These are phyloP conservation scores for Strigamia transsilvanica DNA, from an alignment of 2,888 invertebrate species.

Conservation along the genomic window DNA sequence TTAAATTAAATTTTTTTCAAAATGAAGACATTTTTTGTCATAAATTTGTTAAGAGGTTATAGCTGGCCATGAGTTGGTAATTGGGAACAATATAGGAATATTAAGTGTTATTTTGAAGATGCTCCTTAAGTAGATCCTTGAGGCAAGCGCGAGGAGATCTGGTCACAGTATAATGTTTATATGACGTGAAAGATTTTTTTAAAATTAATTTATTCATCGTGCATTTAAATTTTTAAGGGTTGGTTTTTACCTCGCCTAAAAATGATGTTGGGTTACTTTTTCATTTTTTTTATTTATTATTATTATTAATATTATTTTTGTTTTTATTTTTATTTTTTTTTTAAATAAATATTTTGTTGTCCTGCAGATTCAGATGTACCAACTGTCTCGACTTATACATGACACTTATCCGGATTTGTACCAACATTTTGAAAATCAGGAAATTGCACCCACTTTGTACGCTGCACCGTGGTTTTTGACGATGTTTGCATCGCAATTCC, in stretches of 20 bases:
- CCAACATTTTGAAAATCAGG: slow-evolving; percentile 79
- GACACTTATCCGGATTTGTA: slow-evolving; percentile 80
- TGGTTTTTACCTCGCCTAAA: not conserved
- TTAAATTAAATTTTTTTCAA: not conserved
- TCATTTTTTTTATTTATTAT: not conserved
- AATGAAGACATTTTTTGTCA: not conserved
- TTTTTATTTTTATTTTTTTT: too few relatives aligned
- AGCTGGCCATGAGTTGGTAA: slow-evolving; percentile 39
- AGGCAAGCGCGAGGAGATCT: slow-evolving; percentile 44
- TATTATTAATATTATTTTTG: too few relatives aligned
- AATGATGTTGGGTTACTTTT: slow-evolving; percentile 1
- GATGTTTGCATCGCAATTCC: slow-evolving; percentile 95
- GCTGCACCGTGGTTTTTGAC: slow-evolving; percentile 98
- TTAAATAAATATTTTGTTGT: not conserved
- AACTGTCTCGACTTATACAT: slow-evolving; percentile 87
- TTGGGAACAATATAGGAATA: slow-evolving; percentile 43
- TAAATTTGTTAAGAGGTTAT: slow-evolving; percentile 41
- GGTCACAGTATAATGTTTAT: not conserved
- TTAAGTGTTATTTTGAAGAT: slow-evolving; percentile 44
- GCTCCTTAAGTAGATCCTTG: slow-evolving; percentile 49
- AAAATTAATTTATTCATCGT: not conserved
- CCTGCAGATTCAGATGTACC: slow-evolving; percentile 79
- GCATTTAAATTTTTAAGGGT: slow-evolving; percentile 40
- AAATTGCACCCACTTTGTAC: slow-evolving; percentile 92
- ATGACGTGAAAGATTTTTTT: slow-evolving; percentile 32